Base-by-base conservation (phyloP, 2,797 vertebrate species). In the Leuciscus waleckii region DNA sequence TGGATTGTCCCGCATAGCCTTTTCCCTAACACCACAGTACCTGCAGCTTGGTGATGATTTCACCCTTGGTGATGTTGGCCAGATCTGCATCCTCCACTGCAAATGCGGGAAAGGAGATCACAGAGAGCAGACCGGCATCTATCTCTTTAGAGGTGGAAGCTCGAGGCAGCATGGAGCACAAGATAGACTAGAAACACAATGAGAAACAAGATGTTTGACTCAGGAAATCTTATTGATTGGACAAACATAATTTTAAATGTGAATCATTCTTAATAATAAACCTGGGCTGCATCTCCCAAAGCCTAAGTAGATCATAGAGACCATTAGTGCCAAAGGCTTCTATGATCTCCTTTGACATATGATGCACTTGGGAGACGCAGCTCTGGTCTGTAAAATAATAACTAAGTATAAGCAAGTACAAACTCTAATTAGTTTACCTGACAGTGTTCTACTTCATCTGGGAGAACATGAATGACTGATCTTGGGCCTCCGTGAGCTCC, bases 91-190 rank as follows among this genome's bases (percentile, higher is more conserved):
- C 97, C 90, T 99, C 98, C 37, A 99, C 96, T 29, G 98, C 98
- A 91, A 99, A 99, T 7, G 97, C 98, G 3, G 98, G 98, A 90
- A 97, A 99, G 79, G 98, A 99, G 94, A 99, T 99, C 86, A 99
- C 95, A 1, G 98, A 97, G 61, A 99, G 95, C 74, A 99, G 97
- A 16, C 98, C 98, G 7, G 98, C 97, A 46, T 99, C 98, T n/a
- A 99, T 99, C 92, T 99, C 98, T 92, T 99, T 99, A 2, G 98
- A 99, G 0, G 98, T 98, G 4, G 98, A 99, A 26, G 98, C 98
- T 92, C 98, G 95, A 6, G 98, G 98, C 90, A 99, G 93, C 98
- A 99, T 97, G 87, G 98, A 99, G 92, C 97, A 98, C 43, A 99
- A 93, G 92, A 99, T 99, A 88, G 98, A 98, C 98, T 99, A 92